Evolutionary conservation across 1,140 invertebrate species (phyloP), one percentile per base, ranked within the genome.

Genomic region (Phymorhynchus buccinoides): DNA sequence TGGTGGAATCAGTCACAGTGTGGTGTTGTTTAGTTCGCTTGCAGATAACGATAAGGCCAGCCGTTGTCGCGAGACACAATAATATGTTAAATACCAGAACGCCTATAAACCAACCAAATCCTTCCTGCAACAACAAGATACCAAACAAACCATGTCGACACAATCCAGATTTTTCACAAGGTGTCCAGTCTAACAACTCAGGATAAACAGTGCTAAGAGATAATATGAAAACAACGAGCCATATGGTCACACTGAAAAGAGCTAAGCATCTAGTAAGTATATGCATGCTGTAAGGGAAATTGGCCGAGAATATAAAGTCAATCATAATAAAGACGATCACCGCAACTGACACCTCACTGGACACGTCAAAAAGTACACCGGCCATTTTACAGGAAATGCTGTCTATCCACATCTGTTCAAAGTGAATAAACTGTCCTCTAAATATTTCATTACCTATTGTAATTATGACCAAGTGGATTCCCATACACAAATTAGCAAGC

Each of bases 311-410:
- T 4, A 52, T 27, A 41, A 71, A 44, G 44, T 83, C 85, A 6
- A 89, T 9, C 0, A 91, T 90, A 16, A 92, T 90, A 0, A 86
- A 39, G 22, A 62, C 66, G 56, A 86, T 83, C 37, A 83, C 73
- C 16, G 83, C 39, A 16, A 80, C 85, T 39, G 85, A 86, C 37
- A 80, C 80, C 75, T 86, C 80, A 48, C 85, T 79, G 80, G 85
- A 86, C 80, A 86, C 18, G 18, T 83, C n/a, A 30, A 71, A 86
- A 30, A 86, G 39, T 68, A 83, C 83, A 1, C 85, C 79, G 16
- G 85, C 85, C 1, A 75, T 39, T 27, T 78, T 52, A 42, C 85
- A 86, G 22, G 80, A n/a, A 0, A 22, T 22, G n/a, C 80, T 83
- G 39, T 22, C 52, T 35, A 42, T 86, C 85, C 85, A 86, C 18